A percentile compares a stretch with the other conserved stretches of the same genome.
Evolutionary conservation across 2,797 vertebrate species (phyloP).

Genomic region (Hydrocynus forskahlii): DNA sequence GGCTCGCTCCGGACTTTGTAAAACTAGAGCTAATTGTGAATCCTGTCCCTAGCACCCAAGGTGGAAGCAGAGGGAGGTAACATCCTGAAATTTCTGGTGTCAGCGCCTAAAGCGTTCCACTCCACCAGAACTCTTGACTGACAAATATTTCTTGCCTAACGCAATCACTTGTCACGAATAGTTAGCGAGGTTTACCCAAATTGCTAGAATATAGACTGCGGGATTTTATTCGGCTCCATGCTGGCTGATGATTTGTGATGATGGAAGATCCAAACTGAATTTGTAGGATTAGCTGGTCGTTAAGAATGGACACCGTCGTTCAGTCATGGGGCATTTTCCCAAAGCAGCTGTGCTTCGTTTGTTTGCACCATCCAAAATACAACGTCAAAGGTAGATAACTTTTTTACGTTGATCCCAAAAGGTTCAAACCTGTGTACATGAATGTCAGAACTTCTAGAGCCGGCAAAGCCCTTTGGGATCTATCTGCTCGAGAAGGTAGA

Average conservation of each 20-base stretch:
- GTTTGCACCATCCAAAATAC: not conserved
- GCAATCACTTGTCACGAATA: conserved; percentile 62
- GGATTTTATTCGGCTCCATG: not conserved
- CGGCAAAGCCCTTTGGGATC: not conserved
- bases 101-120: conserved; percentile 51
- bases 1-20: conserved; percentile 70
- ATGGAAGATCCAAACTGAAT: not conserved
- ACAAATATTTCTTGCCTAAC: conserved; percentile 27
- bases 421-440: too few species aligned
- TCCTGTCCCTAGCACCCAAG: conserved; percentile 42
- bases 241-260: not conserved
- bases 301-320: not conserved
- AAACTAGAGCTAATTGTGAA: conserved; percentile 72
- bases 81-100: conserved; percentile 62
- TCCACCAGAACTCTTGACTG: conserved; percentile 26
- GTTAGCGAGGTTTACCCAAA: conserved; percentile 47
- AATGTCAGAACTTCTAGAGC: not conserved
- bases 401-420: too few species aligned
- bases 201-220: not conserved
- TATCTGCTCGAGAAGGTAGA: conserved; percentile 4
- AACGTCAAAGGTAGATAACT: too few species aligned
- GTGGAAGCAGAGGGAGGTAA: conserved; percentile 58
- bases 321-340: not conserved
- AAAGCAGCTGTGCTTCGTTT: conserved; percentile 41
- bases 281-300: conserved; percentile 19